Percentiles rank a stretch among this genome's conserved stretches.
Conservation (phyloP, 2,113 vertebrate species). For the Penelope pileata region DNA sequence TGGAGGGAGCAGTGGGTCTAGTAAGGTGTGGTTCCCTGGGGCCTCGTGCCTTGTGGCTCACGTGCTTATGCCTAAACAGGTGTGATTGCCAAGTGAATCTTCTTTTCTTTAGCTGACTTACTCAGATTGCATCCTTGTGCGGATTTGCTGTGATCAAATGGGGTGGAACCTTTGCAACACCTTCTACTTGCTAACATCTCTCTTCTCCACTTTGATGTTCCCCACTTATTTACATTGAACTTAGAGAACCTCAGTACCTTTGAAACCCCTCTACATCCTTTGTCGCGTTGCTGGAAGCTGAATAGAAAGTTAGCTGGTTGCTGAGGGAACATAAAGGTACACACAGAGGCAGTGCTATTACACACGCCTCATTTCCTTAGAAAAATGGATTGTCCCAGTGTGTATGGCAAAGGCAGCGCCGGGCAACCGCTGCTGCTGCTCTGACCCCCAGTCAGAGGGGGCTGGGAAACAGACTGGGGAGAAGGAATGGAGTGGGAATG, state of each 20-base stretch:
- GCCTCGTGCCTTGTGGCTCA: neutral
- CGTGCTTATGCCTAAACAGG: neutral
- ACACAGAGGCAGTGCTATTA: neutral
- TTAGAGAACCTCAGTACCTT: neutral
- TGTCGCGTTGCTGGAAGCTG: neutral
- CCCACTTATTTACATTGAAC: neutral
- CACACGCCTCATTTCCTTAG: neutral
- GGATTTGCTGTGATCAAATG: neutral
- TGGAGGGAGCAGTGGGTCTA: neutral
- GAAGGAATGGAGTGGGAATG: neutral
- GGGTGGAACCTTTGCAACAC: neutral
- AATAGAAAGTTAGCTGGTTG: neutral
- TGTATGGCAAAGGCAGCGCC: neutral
- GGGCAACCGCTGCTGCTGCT: neutral
- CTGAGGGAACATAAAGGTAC: neutral
- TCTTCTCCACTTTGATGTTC: neutral
- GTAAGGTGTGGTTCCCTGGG: neutral
- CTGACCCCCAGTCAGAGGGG: neutral
- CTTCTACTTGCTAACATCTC: neutral
- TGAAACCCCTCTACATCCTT: neutral
- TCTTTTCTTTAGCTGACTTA: neutral
- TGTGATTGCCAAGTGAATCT: neutral
- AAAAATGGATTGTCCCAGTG: slow-evolving; percentile 6
- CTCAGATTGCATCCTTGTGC: neutral
- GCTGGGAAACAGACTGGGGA: neutral